Conservation (phyloP, 2,888 invertebrate genomes). For the Cataglyphis albicans region DNA sequence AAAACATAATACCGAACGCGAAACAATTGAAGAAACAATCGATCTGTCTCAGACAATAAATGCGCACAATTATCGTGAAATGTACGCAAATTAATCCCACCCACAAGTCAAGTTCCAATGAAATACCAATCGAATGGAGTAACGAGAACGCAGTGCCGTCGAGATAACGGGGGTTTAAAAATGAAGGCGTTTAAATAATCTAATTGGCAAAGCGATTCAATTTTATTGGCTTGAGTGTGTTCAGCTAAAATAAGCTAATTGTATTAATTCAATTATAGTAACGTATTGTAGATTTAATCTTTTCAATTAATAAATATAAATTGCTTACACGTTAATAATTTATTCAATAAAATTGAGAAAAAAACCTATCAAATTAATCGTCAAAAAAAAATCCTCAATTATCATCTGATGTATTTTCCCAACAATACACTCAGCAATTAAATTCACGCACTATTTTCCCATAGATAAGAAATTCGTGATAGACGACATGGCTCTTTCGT, state of each 20-base stretch:
- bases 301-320: not conserved
- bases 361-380: not conserved
- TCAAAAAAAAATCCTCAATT: not conserved
- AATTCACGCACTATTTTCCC: conserved; percentile 28
- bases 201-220: not conserved
- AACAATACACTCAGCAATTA: not conserved
- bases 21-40: conserved; percentile 59
- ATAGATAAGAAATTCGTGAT: not conserved
- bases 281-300: not conserved
- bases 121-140: conserved; percentile 52
- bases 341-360: not conserved
- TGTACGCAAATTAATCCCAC: conserved; percentile 65
- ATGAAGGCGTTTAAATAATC: conserved; percentile 16
- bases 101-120: conserved; percentile 34
- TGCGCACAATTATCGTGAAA: conserved; percentile 71
- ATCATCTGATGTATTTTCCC: not conserved
- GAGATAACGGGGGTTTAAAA: conserved; percentile 50
- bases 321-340: not conserved
- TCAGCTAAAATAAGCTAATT: conserved; percentile 10
- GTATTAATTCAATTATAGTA: conserved; percentile 8
- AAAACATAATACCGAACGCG: conserved; percentile 51
- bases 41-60: conserved; percentile 58
- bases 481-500: conserved; percentile 1
- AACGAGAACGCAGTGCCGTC: conserved; percentile 48
- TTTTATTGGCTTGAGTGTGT: conserved; percentile 18